These are phyloP conservation scores for Tachysurus vachellii DNA, from an alignment of 2,113 vertebrate genomes.

Conservation along the genomic window DNA sequence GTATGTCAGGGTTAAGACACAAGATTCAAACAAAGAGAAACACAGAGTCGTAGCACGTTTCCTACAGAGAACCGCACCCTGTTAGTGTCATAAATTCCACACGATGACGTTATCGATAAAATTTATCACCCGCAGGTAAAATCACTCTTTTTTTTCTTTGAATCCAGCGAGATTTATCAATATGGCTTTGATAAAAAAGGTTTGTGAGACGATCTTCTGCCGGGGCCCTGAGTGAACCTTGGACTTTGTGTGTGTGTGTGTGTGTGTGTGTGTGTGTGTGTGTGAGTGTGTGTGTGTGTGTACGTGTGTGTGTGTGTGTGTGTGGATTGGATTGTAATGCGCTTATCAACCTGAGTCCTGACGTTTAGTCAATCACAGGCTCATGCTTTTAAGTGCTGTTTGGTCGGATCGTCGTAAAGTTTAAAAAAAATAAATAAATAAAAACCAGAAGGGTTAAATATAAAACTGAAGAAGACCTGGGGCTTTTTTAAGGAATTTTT, in stretches of 20 bases:
- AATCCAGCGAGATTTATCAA: slow-evolving; percentile 17
- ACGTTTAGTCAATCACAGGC: slow-evolving; percentile 14
- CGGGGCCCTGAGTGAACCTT: slow-evolving; percentile 12
- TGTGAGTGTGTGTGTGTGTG: too few relatives aligned
- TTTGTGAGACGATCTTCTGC: slow-evolving; percentile 2
- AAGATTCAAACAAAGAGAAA: background rate
- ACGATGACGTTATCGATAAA: slow-evolving; percentile 25
- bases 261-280: too few relatives aligned
- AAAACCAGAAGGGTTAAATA: background rate
- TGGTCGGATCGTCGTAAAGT: slow-evolving; percentile 8
- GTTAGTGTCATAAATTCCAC: background rate
- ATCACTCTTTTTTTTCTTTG: background rate
- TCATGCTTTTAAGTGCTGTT: background rate
- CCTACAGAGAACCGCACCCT: slow-evolving; percentile 12
- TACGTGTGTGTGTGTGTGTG: background rate
- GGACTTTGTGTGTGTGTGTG: background rate
- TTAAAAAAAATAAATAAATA: background rate
- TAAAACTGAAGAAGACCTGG: background rate
- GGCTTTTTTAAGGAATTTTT: too few relatives aligned
- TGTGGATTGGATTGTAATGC: slow-evolving; percentile 4
- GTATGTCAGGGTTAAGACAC: background rate
- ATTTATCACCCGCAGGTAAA: background rate
- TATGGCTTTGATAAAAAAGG: slow-evolving; percentile 11
- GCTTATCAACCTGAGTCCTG: background rate
- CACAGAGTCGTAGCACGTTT: background rate